phyloP scores from a whole-genome alignment of 2,797 vertebrate genomes.

The Neosilurus hyrtlii region DNA sequence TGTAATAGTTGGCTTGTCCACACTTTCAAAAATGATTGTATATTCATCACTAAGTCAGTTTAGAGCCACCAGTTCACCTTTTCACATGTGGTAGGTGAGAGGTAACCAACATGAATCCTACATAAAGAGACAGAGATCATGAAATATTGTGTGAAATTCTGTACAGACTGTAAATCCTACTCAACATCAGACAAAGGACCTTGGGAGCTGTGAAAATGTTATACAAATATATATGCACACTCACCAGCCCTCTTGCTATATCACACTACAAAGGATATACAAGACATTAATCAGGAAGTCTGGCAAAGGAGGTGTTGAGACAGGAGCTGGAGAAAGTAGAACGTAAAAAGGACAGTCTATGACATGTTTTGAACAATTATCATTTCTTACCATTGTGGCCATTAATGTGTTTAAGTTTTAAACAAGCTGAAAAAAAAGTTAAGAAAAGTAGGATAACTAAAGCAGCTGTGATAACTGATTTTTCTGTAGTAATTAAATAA shows the following conservation, averaged over 20 bases:
- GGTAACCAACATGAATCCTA: neutral
- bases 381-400: neutral
- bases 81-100: neutral
- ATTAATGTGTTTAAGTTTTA: neutral
- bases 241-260: neutral
- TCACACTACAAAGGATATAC: neutral
- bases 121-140: neutral
- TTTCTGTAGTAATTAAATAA: constrained; percentile 19
- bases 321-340: neutral
- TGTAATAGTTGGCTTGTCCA: neutral
- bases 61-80: neutral
- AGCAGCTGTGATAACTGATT: neutral
- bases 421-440: neutral
- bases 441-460: neutral
- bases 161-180: neutral
- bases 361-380: neutral
- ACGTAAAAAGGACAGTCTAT: neutral
- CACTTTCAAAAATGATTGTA: neutral
- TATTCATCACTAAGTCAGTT: neutral
- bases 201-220: neutral
- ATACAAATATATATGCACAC: neutral
- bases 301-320: neutral
- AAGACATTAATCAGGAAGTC: neutral
- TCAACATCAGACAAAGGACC: neutral
- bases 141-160: neutral